Conservation (phyloP, 1,140 invertebrate genomes). For the Aphidius ervi region DNA sequence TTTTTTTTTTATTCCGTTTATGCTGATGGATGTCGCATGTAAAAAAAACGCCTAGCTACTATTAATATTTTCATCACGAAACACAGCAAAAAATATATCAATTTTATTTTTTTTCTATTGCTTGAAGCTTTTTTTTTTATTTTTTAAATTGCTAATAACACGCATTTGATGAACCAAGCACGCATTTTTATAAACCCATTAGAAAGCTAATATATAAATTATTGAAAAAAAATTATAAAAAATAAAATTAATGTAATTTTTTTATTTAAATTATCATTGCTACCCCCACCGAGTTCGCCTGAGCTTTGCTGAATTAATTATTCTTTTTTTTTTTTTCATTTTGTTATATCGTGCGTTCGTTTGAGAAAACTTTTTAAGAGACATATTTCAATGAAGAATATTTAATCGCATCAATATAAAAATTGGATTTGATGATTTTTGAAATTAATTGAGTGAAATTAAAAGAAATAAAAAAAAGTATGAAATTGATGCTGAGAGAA, state of each 20-base stretch:
- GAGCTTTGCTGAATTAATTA: constrained; percentile 33
- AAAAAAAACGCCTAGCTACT: not conserved
- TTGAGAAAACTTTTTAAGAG: not conserved
- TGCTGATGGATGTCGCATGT: constrained; percentile 8
- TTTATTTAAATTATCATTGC: constrained; percentile 13
- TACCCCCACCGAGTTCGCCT: constrained; percentile 34
- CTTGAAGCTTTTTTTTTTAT: not conserved
- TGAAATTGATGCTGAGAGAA: not conserved
- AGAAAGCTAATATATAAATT: not conserved
- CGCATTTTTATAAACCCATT: constrained; percentile 2
- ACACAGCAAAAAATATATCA: not conserved
- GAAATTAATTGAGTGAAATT: too few relatives aligned
- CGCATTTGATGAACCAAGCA: not conserved
- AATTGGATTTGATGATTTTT: too few relatives aligned
- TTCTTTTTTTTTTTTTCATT: constrained; percentile 21
- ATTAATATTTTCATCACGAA: constrained; percentile 1
- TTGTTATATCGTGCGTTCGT: not conserved
- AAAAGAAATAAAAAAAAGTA: too few relatives aligned
- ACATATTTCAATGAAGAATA: not conserved
- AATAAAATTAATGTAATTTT: constrained; percentile 14
- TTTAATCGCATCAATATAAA: too few relatives aligned
- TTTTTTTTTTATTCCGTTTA: too few relatives aligned
- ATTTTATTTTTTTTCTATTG: not conserved
- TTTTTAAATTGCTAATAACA: not conserved
- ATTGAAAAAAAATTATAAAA: constrained; percentile 8